These are phyloP conservation scores for Siniperca undulata DNA, from an alignment of 2,797 vertebrate genomes.

Conservation along the genomic window DNA sequence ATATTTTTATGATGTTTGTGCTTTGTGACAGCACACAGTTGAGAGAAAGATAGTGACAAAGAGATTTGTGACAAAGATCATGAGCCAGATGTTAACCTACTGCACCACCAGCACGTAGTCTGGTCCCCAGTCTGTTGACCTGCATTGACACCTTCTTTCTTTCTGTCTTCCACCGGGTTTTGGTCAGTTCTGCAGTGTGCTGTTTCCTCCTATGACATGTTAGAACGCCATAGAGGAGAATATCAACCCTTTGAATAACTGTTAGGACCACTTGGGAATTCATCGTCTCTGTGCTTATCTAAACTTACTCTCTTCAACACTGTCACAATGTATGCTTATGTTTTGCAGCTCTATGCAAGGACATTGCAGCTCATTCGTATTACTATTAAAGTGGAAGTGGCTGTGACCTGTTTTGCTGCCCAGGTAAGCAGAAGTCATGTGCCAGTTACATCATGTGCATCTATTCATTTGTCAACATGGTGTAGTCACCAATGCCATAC, in stretches of 20 bases:
- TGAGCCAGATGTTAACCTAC: slow-evolving; percentile 70
- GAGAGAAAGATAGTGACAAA: slow-evolving; percentile 15
- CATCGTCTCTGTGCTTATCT: background rate
- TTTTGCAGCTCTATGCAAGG: slow-evolving; percentile 52
- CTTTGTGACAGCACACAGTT: slow-evolving; percentile 8
- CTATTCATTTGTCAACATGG: background rate
- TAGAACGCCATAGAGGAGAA: slow-evolving; percentile 5
- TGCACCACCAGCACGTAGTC: slow-evolving; percentile 24
- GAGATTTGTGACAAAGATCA: slow-evolving; percentile 63
- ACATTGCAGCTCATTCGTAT: slow-evolving; percentile 20
- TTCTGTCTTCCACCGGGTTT: slow-evolving; percentile 18
- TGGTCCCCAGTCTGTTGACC: slow-evolving; percentile 22
- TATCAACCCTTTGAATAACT: slow-evolving; percentile 1
- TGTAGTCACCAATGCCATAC: background rate
- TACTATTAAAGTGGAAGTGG: slow-evolving; percentile 24
- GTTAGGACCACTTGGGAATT: background rate
- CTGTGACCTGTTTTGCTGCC: slow-evolving; percentile 44
- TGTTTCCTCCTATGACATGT: slow-evolving; percentile 7
- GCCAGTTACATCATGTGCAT: background rate
- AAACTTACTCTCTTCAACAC: background rate
- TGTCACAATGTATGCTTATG: background rate
- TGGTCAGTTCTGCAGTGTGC: slow-evolving; percentile 3
- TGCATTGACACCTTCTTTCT: slow-evolving; percentile 25
- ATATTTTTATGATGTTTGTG: slow-evolving; percentile 1
- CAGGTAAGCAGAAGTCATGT: slow-evolving; percentile 46